Base-by-base conservation (phyloP, 2,113 vertebrate species). In the Struthio camelus region DNA sequence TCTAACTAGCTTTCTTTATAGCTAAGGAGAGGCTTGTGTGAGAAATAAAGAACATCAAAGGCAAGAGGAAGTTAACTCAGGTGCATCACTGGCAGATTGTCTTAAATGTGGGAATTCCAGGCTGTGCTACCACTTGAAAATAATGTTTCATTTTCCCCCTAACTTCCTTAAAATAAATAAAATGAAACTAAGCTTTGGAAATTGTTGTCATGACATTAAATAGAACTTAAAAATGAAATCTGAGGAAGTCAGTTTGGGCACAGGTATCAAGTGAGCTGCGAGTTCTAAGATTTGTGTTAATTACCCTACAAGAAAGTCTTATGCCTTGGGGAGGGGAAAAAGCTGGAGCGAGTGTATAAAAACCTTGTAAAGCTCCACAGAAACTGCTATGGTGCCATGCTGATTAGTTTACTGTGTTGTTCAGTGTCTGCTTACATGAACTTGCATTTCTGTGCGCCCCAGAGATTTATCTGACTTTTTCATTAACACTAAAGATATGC, bases 41-140 rank as follows among this genome's bases (percentile, higher is more conserved):
- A 82, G 87, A 93, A 91, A 94, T 48, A 79, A 85, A 93, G 56
- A 56, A 96, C 96, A 97, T 97, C 90, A 98, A 98, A 98, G 95
- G 77, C 15, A 46, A 28, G 58, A 51, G 80, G 90, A 94, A 91
- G 64, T 90, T 92, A 89, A 56, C 65, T 97, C 97, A 92, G 94
- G 85, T 97, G 94, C 65, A 93, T 86, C 34, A 38, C 6, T 70
- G 73, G 70, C 81, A 89, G 67, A 56, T 89, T 87, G 40, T 76
- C 77, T 89, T 78, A 61, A n/a, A 46, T 10, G 28, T 69, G 90
- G 90, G 94, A 96, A 93, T 90, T 90, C 92, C 92, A 89, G 32
- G 23, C 42, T 78, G 11, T 40, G 30, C 28, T 93, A 79, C 59
- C 48, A 27, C 46, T 40, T 82, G 69, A 84, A 95, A 88, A 87